Evolutionary conservation across 2,797 vertebrate genomes (phyloP), one percentile per base, ranked within the genome.

Genomic region (Agapornis canus): DNA sequence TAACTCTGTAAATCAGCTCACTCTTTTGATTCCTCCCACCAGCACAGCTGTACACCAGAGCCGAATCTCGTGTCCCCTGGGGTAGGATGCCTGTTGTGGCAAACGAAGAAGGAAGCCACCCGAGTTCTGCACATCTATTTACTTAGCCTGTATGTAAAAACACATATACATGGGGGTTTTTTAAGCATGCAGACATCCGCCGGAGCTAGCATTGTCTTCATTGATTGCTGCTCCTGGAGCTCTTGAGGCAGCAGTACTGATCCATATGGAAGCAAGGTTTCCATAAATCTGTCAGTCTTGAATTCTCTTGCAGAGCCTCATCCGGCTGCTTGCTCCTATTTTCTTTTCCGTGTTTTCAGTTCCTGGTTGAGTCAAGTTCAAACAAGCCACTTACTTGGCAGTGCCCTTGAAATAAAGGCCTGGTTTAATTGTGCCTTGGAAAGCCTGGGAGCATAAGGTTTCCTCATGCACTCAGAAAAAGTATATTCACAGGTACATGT

Each of bases 211-310:
- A 57, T 82, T 95, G 80, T 94, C 95, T 95, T 87, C 91, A 92
- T 57, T 88, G 94, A 92, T 75, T 95, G 92, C 52, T 90, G 83
- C 79, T 0, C 14, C 51, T 87, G 39, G 71, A 93, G 84, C 72
- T 95, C 61, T 83, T 82, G 89, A 97, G 64, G 86, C 76, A 91
- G 63, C 42, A 88, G 60, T 27, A 66, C 80, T 52, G 80, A 95
- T 96, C 91, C 96, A 82, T 86, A 86, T 92, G 84, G 85, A 94
- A 97, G 96, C 89, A 94, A 95, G 77, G 69, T 88, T 94, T 94
- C 95, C 93, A 91, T 96, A 92, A 96, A 97, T 96, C 95, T 95
- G 65, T 92, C 92, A 93, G 88, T 82, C 66, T 65, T 45, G 86
- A 92, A 94, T 94, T 82, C 95, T 97, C 95, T 96, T 21, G 51